Percentiles rank a stretch among this genome's conserved stretches.
Conservation (phyloP, 2,888 invertebrate species). For the Pecten maximus region DNA sequence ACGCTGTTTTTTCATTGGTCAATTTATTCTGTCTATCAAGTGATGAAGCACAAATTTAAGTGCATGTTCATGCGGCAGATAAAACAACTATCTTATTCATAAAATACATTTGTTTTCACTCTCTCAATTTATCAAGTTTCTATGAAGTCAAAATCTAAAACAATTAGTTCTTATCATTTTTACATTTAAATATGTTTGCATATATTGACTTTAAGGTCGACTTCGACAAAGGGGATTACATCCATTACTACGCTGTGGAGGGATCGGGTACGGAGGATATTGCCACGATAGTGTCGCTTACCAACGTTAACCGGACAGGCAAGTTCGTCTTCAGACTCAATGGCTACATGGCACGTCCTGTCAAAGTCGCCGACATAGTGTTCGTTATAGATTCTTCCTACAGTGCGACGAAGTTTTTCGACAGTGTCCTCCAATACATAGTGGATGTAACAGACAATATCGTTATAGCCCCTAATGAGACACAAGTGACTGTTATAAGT, state of each 20-base stretch:
- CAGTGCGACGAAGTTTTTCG: not conserved
- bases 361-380: not conserved
- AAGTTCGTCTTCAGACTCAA: constrained; percentile 21
- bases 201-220: not conserved
- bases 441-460: not conserved
- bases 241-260: not conserved
- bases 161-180: too few relatives aligned
- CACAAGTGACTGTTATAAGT: not conserved
- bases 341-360: not conserved
- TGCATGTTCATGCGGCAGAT: too few relatives aligned
- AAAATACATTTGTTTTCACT: too few relatives aligned
- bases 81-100: too few relatives aligned
- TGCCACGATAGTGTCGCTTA: not conserved
- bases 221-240: not conserved
- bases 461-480: not conserved
- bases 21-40: too few relatives aligned
- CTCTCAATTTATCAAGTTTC: too few relatives aligned
- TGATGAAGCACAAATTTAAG: too few relatives aligned
- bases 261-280: not conserved
- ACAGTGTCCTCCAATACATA: not conserved
- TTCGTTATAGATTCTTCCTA: not conserved
- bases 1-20: too few relatives aligned
- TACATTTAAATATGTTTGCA: too few relatives aligned
- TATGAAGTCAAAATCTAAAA: too few relatives aligned
- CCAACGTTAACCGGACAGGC: not conserved